phyloP scores from a whole-genome alignment of 2,797 vertebrate genomes.

The Prionace glauca region DNA sequence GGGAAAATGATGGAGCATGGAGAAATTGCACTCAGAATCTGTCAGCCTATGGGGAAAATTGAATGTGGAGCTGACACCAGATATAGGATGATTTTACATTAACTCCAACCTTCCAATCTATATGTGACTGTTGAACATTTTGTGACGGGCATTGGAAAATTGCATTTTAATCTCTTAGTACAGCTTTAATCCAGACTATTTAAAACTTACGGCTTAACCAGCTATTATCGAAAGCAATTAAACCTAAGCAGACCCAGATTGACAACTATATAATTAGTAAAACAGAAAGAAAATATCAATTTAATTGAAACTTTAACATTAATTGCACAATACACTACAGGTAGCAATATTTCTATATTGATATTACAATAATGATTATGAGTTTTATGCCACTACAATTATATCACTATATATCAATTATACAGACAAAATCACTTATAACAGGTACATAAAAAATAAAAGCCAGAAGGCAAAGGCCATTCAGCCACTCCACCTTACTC shows the following conservation, averaged over 20 bases:
- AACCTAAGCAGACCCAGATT: neutral
- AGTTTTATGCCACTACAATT: neutral
- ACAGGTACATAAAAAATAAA: too few relatives aligned
- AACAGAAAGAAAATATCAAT: neutral
- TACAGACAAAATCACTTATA: too few relatives aligned
- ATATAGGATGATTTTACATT: neutral
- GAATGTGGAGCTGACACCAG: neutral
- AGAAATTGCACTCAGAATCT: neutral
- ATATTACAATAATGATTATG: neutral
- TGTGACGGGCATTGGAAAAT: neutral
- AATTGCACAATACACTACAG: neutral
- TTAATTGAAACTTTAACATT: neutral
- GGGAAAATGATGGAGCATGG: neutral
- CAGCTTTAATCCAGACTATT: neutral
- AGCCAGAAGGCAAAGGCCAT: too few relatives aligned
- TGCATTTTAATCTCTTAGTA: neutral
- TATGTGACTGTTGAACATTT: neutral
- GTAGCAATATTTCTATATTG: neutral
- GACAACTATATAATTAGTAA: neutral
- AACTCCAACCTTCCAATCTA: neutral
- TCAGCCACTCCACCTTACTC: too few relatives aligned
- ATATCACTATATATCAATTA: neutral
- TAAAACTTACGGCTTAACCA: neutral
- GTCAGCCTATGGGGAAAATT: neutral
- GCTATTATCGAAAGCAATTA: neutral